Conservation (phyloP, 2,797 vertebrate species). For the Columba guinea region DNA sequence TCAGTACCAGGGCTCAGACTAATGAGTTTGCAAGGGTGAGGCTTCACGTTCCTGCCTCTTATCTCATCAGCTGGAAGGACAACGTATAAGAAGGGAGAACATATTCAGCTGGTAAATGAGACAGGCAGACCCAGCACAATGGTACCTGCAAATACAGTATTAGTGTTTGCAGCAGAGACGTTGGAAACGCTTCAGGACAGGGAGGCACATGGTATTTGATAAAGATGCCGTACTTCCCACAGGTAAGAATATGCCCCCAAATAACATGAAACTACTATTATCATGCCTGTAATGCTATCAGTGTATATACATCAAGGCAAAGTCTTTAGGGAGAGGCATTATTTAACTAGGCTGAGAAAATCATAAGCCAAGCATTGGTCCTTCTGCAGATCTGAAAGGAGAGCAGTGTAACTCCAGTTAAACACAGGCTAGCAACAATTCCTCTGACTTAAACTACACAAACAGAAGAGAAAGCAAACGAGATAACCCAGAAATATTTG, state of each 20-base stretch:
- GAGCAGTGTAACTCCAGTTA: not conserved
- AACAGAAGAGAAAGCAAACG: slow-evolving; percentile 8
- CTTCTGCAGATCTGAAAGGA: not conserved
- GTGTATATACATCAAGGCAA: not conserved
- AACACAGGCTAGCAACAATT: not conserved
- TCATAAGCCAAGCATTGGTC: not conserved
- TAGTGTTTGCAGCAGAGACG: not conserved
- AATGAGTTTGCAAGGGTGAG: slow-evolving; percentile 32
- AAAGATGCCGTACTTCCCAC: not conserved
- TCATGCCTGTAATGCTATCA: not conserved
- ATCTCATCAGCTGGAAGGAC: slow-evolving; percentile 60
- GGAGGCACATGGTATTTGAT: rapidly evolving
- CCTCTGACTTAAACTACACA: not conserved
- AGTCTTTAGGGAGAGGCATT: not conserved
- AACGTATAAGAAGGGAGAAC: not conserved
- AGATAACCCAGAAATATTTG: slow-evolving; percentile 18
- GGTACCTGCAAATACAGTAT: not conserved
- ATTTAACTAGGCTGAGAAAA: not conserved
- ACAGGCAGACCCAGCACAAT: not conserved
- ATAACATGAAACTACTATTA: not conserved
- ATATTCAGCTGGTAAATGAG: not conserved
- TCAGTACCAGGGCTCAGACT: slow-evolving; percentile 42
- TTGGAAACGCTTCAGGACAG: not conserved
- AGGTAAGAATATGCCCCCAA: not conserved
- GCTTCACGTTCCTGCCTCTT: slow-evolving; percentile 54